These are phyloP conservation scores for Sinocyclocheilus anophthalmus DNA, from an alignment of 2,113 vertebrate genomes.

Conservation along the genomic window DNA sequence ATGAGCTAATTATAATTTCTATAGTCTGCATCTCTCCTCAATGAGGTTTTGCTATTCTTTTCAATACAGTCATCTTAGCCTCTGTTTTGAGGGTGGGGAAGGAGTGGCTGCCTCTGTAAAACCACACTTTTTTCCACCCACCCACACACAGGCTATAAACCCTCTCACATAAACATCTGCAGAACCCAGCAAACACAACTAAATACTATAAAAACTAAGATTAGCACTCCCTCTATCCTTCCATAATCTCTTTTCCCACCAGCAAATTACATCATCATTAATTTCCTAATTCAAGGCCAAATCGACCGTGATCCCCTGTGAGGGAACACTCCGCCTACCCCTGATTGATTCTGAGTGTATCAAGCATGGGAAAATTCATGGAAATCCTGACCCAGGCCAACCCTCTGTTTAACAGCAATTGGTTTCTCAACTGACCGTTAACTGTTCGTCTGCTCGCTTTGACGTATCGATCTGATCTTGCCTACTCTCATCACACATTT, in stretches of 20 bases:
- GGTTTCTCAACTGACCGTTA: conserved; percentile 41
- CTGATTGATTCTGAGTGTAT: conserved; percentile 45
- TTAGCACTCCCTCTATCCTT: not conserved
- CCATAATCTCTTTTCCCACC: not conserved
- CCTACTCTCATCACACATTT: not conserved
- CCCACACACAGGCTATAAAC: not conserved
- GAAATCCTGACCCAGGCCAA: conserved; percentile 13
- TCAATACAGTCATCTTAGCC: not conserved
- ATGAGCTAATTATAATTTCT: not conserved
- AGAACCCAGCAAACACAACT: not conserved
- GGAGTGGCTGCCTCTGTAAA: conserved; percentile 25
- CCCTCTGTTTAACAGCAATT: conserved; percentile 30
- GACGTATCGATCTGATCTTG: conserved; percentile 12
- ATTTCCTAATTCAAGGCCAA: conserved; percentile 2
- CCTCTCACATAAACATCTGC: conserved; percentile 2
- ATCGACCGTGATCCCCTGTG: not conserved
- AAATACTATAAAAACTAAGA: conserved; percentile 31
- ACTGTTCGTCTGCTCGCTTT: conserved; percentile 28
- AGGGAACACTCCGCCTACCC: conserved; percentile 8
- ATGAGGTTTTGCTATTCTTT: not conserved
- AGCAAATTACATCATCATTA: conserved; percentile 21
- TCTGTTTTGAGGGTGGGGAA: not conserved
- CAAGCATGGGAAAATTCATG: conserved; percentile 32
- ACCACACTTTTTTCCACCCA: conserved; percentile 36
- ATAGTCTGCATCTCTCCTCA: not conserved